Conservation (phyloP, 2,113 vertebrate genomes). For the Leucopsar rothschildi region DNA sequence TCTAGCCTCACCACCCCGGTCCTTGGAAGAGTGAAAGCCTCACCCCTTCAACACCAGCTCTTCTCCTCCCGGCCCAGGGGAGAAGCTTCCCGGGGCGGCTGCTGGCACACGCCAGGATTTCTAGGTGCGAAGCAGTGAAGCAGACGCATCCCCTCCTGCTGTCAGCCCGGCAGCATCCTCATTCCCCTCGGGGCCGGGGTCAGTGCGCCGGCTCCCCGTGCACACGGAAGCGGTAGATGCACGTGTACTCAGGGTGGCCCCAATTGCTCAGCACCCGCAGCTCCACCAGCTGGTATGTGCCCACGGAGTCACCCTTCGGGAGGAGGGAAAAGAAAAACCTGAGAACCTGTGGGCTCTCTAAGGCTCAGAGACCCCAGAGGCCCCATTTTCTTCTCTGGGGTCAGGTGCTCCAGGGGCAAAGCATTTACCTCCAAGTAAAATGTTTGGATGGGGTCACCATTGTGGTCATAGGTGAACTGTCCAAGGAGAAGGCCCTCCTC, state of each 20-base stretch:
- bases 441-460: conserved; percentile 85
- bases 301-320: conserved; percentile 46
- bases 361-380: neutral
- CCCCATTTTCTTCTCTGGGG: neutral
- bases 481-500: conserved; percentile 83
- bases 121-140: neutral
- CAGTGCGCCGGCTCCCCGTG: conserved; percentile 77
- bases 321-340: neutral
- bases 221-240: conserved; percentile 94
- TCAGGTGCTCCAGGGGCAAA: rapidly evolving
- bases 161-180: neutral
- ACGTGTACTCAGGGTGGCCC: conserved; percentile 94
- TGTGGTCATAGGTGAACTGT: conserved; percentile 81
- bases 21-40: neutral
- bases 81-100: neutral
- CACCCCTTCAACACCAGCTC: neutral
- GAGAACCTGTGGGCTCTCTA: neutral
- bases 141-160: neutral
- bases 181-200: neutral
- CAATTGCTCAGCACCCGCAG: conserved; percentile 90
- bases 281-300: conserved; percentile 75
- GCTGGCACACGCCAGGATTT: neutral
- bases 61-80: neutral
- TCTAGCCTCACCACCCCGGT: neutral
- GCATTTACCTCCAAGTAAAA: conserved; percentile 81